Evolutionary conservation across 2,113 vertebrate species (phyloP).

Genomic region (Sialia sialis): DNA sequence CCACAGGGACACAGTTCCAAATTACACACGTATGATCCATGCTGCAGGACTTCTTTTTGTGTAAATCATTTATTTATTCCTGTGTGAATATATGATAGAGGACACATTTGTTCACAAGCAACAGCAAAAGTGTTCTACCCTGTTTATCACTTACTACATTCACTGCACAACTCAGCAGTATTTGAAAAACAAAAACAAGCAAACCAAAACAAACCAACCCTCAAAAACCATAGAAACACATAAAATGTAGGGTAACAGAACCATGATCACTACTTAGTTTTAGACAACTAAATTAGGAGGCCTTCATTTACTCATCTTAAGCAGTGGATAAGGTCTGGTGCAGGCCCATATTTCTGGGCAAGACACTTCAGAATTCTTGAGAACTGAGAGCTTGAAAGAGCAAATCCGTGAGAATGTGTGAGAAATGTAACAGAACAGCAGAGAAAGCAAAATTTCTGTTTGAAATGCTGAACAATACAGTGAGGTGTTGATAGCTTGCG

Average conservation of each 20-base stretch:
- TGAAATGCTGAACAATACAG: neutral
- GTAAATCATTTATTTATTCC: neutral
- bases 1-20: neutral
- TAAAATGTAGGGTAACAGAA: neutral
- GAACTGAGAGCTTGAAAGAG: neutral
- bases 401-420: neutral
- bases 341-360: neutral
- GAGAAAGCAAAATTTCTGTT: neutral
- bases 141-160: neutral
- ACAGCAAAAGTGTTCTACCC: neutral
- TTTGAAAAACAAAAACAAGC: neutral
- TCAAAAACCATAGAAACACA: neutral
- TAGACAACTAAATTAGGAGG: neutral
- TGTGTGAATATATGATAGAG: neutral
- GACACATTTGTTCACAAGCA: neutral
- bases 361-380: neutral
- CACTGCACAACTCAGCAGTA: neutral
- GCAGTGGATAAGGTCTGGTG: neutral
- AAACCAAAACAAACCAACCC: too few species aligned
- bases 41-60: neutral
- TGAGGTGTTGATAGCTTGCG: neutral
- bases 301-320: neutral
- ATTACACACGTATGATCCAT: neutral
- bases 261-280: neutral
- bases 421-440: slow-evolving; percentile 12